A percentile compares a stretch with the other conserved stretches of the same genome.
Conservation (phyloP, 2,888 invertebrate species). For the Brenthis daphne region DNA sequence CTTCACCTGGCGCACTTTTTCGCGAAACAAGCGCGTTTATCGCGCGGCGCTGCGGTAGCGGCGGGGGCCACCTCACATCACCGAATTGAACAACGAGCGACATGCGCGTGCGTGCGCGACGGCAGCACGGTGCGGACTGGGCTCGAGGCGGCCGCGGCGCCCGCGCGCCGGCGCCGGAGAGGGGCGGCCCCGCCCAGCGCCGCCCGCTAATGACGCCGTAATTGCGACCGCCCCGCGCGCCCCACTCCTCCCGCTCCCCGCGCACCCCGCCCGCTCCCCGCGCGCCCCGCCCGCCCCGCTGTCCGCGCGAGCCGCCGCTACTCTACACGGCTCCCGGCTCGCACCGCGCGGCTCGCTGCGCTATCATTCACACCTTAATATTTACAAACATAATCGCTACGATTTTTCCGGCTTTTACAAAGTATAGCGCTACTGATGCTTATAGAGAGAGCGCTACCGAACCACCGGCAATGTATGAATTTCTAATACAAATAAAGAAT, state of each 20-base stretch:
- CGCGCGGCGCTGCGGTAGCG: conserved; percentile 78
- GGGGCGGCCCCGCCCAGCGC: conserved; percentile 71
- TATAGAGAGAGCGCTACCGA: conserved; percentile 3
- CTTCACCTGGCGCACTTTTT: conserved; percentile 76
- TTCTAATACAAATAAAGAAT: not conserved
- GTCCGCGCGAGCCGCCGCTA: conserved; percentile 30
- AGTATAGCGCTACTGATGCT: conserved; percentile 15
- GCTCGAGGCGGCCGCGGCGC: conserved; percentile 60
- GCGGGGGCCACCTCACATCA: conserved; percentile 81
- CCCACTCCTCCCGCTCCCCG: conserved; percentile 38
- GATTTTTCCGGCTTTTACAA: conserved; percentile 35
- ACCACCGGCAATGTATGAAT: not conserved
- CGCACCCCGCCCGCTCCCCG: conserved; percentile 38
- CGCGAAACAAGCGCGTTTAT: conserved; percentile 74
- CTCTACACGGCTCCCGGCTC: conserved; percentile 39
- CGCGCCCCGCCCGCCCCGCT: conserved; percentile 17
- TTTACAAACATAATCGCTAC: conserved; percentile 47
- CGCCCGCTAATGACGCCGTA: conserved; percentile 50
- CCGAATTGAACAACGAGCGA: conserved; percentile 72
- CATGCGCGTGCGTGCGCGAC: conserved; percentile 84
- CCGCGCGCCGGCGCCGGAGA: conserved; percentile 67
- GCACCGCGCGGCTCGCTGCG: conserved; percentile 28
- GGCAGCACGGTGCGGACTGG: conserved; percentile 78
- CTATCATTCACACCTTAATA: conserved; percentile 44
- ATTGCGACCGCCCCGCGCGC: conserved; percentile 42